phyloP scores from a whole-genome alignment of 2,888 invertebrate genomes.

The Boloria selene region DNA sequence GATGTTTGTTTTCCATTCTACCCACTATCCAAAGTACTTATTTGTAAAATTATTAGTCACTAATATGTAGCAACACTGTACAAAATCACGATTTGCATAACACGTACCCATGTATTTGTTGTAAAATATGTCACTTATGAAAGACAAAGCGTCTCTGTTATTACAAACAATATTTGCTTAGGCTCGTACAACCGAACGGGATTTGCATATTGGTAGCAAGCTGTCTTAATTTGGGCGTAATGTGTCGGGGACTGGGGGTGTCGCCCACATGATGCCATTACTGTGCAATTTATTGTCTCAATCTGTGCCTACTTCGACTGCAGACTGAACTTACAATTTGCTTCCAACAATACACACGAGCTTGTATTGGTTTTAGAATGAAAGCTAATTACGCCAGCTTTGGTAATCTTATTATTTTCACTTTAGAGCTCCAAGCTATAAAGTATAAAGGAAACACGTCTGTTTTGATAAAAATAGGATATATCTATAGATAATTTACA shows the following conservation, averaged over 20 bases:
- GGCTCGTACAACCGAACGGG: conserved; percentile 50
- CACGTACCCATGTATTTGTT: conserved; percentile 37
- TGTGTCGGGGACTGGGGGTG: conserved; percentile 56
- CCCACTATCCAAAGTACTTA: not conserved
- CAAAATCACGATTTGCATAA: conserved; percentile 38
- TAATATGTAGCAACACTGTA: conserved; percentile 23
- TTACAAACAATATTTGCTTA: conserved; percentile 65
- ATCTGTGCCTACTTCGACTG: conserved; percentile 49
- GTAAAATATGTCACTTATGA: conserved; percentile 47
- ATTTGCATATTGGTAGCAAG: conserved; percentile 79
- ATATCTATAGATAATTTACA: not conserved
- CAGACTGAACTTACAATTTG: conserved; percentile 48
- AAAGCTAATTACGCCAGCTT: conserved; percentile 7
- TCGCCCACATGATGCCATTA: conserved; percentile 67
- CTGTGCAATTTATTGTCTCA: conserved; percentile 75
- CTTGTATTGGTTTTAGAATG: conserved; percentile 34
- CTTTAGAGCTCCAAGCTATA: not conserved
- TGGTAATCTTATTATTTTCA: conserved; percentile 6
- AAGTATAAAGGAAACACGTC: too few relatives aligned
- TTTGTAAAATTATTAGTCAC: conserved; percentile 9
- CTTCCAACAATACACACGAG: conserved; percentile 35
- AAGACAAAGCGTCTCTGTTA: conserved; percentile 48
- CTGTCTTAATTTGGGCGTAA: conserved; percentile 78
- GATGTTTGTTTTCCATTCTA: not conserved
- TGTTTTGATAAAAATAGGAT: too few relatives aligned